phyloP scores from a whole-genome alignment of 2,797 vertebrate genomes.

The Tiaroga cobitis region DNA sequence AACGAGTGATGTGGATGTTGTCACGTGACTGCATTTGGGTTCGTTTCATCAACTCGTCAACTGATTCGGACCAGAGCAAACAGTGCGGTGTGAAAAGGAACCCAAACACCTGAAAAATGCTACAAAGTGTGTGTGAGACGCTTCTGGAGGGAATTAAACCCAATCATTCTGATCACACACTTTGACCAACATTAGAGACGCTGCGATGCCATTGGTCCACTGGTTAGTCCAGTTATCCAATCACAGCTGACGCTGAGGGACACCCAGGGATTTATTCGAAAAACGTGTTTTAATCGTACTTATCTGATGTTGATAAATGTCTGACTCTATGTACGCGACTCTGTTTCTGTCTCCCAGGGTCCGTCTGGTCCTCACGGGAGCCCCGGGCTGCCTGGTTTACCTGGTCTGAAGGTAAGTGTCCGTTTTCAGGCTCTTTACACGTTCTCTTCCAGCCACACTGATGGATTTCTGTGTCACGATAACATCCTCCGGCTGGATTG shows the following conservation, averaged over 20 bases:
- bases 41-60: no score
- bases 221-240: not conserved
- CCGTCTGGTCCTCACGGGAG: constrained; percentile 89
- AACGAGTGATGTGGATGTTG: no score
- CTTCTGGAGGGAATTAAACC: not conserved
- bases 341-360: constrained; percentile 75
- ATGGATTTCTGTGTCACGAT: no score
- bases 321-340: no score
- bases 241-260: not conserved
- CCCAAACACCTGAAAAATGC: no score
- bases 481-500: not conserved
- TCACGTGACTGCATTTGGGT: no score
- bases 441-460: not conserved
- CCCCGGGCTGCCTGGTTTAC: constrained; percentile 87
- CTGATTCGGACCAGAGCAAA: no score
- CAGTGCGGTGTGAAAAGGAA: no score
- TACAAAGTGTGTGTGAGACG: no score
- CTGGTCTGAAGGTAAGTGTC: constrained; percentile 89
- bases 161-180: not conserved
- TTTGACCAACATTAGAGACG: not conserved
- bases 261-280: not conserved
- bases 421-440: not conserved
- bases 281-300: not conserved
- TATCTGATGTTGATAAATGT: not conserved
- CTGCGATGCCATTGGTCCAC: not conserved